Conservation (phyloP, 2,888 invertebrate genomes). For the Phyllotreta cruciferae region DNA sequence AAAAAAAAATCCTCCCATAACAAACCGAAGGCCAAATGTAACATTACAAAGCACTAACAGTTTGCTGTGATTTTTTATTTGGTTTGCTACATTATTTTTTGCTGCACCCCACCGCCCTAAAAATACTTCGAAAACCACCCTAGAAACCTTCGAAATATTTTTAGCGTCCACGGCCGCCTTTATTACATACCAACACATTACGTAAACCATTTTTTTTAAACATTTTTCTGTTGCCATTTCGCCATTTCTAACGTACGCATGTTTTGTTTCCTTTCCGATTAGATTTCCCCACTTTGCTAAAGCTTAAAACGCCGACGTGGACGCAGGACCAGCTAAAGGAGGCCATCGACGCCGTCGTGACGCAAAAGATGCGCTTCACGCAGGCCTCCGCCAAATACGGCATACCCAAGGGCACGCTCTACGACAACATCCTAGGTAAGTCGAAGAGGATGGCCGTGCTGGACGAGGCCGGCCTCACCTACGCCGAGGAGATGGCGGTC, state of each 20-base stretch:
- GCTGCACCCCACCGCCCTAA: too few species aligned
- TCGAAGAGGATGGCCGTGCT: conserved; percentile 78
- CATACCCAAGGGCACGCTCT: conserved; percentile 79
- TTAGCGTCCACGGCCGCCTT: too few species aligned
- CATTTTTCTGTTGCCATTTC: not conserved
- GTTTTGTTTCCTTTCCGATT: conserved; percentile 48
- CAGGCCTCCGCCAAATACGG: conserved; percentile 75
- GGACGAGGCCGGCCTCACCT: conserved; percentile 70
- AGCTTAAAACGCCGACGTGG: conserved; percentile 79
- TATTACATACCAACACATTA: too few species aligned
- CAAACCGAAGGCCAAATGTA: too few species aligned
- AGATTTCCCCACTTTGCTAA: conserved; percentile 71
- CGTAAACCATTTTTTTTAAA: too few species aligned
- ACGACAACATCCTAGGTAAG: conserved; percentile 80
- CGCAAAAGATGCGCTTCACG: conserved; percentile 79
- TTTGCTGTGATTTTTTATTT: too few species aligned
- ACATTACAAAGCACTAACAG: too few species aligned
- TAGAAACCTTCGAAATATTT: too few species aligned
- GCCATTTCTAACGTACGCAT: conserved; percentile 38
- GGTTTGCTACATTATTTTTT: too few species aligned
- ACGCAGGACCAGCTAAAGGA: conserved; percentile 76
- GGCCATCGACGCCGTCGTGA: conserved; percentile 77
- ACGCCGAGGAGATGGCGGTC: conserved; percentile 69
- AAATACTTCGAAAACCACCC: too few species aligned
- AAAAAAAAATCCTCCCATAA: too few species aligned